These are phyloP conservation scores for Cyprinodon brontotheroides DNA, from an alignment of 2,113 vertebrate genomes.

Conservation along the genomic window DNA sequence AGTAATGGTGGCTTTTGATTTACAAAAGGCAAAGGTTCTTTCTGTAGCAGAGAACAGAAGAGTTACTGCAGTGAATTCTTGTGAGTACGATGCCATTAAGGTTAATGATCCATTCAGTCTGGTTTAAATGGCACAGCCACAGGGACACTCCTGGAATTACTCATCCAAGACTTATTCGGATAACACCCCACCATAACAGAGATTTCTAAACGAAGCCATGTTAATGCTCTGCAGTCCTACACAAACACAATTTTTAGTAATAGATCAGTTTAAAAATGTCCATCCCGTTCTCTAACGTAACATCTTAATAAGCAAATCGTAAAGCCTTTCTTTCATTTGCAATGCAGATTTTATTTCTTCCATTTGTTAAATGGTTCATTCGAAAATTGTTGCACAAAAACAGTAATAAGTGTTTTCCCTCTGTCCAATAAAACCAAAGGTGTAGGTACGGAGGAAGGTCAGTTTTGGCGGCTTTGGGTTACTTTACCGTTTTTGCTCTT, in stretches of 20 bases:
- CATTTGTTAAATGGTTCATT: slow-evolving; percentile 25
- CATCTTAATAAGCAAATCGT: slow-evolving; percentile 1
- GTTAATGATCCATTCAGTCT: slow-evolving; percentile 95
- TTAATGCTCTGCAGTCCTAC: not conserved
- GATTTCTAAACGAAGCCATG: slow-evolving; percentile 47
- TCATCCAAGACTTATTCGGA: slow-evolving; percentile 83
- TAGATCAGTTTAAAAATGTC: not conserved
- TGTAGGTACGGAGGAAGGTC: not conserved
- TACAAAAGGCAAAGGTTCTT: slow-evolving; percentile 33
- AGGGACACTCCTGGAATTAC: slow-evolving; percentile 81
- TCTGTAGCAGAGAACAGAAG: slow-evolving; percentile 79
- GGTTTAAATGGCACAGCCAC: slow-evolving; percentile 89
- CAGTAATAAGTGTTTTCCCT: not conserved
- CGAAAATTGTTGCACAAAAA: slow-evolving; percentile 28
- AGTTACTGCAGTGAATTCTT: slow-evolving; percentile 80
- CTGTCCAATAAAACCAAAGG: not conserved
- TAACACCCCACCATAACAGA: slow-evolving; percentile 82
- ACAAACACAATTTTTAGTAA: not conserved
- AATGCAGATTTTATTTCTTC: not conserved
- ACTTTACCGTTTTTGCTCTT: not conserved
- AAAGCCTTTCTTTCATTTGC: slow-evolving; percentile 11
- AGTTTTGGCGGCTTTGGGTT: not conserved
- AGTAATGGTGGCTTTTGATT: slow-evolving; percentile 6
- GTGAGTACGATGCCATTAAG: slow-evolving; percentile 88
- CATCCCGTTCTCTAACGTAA: slow-evolving; percentile 5